A percentile compares a stretch with the other conserved stretches of the same genome.
phyloP scores from a whole-genome alignment of 2,888 invertebrate genomes.

The Synanthedon myopaeformis region DNA sequence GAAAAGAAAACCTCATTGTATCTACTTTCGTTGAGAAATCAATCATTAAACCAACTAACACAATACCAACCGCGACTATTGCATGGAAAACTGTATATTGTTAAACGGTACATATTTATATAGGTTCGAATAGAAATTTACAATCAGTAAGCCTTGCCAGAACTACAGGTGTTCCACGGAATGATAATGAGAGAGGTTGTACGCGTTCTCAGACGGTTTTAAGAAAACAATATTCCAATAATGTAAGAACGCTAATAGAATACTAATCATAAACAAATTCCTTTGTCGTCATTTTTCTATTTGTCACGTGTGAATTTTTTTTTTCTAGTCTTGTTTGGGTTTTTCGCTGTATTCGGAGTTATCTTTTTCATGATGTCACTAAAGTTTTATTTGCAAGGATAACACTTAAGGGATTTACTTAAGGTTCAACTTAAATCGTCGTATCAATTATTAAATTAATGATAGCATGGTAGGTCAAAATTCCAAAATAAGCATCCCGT shows the following conservation, averaged over 20 bases:
- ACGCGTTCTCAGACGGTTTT: conserved; percentile 60
- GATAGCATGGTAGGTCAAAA: no score
- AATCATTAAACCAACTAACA: conserved; percentile 9
- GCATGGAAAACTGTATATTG: conserved; percentile 25
- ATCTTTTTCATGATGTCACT: no score
- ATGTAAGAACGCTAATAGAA: conserved; percentile 30
- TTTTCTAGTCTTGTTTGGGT: background rate
- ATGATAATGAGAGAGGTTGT: conserved; percentile 41
- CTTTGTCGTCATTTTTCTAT: conserved; percentile 45
- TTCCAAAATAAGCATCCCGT: no score
- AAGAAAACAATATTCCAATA: conserved; percentile 62
- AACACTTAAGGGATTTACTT: no score
- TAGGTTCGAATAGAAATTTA: conserved; percentile 33
- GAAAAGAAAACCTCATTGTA: conserved; percentile 4
- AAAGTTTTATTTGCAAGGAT: no score
- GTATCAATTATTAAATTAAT: no score
- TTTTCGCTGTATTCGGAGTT: background rate
- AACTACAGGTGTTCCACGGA: conserved; percentile 22
- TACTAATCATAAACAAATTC: conserved; percentile 53
- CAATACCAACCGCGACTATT: conserved; percentile 2
- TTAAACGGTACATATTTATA: conserved; percentile 16
- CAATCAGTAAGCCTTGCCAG: conserved; percentile 45
- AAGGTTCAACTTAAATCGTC: no score
- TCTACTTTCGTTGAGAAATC: conserved; percentile 13
- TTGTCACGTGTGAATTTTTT: conserved; percentile 41